Base-by-base conservation (phyloP, 2,113 vertebrate species). In the Oplegnathus fasciatus region DNA sequence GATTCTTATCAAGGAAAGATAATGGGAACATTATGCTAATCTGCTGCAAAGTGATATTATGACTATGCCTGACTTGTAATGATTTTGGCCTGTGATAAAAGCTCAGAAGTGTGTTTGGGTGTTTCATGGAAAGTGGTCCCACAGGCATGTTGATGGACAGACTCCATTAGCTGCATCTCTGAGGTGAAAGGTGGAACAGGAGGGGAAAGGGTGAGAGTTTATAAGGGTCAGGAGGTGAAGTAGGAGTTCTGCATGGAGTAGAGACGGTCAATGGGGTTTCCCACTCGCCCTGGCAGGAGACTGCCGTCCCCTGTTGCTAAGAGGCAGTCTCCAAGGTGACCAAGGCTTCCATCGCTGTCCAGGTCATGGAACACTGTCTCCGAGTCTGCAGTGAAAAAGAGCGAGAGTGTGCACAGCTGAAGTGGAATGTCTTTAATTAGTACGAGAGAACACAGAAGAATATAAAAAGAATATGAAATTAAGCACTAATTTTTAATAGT, bases 201-300 rank as follows among this genome's bases (percentile, higher is more conserved):
- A 87, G 75, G 80, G 82, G 77, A 66, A 80, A 85, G 86, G 90
- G 78, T 90, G 71, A 90, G 82, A 86, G 92, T 93, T 93, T 87
- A 89, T 92, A 73, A 86, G 87, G 95, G 96, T 98, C 97, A 98
- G 93, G 97, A 98, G 57, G 97, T 97, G 95, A 98, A 98, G 94
- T 98, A 98, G 90, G 97, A 98, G 94, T 95, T 97, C 92, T 98
- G 97, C 97, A 98, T 98, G 89, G 97, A 97, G 93, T 98, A 97
- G 73, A 98, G 97, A 55, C 96, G 96, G 91, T 97, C 97, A 1
- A 98, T 97, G 87, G 97, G 97, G 88, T 97, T 97, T 91, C 96
- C 97, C 92, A 97, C 96, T 6, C 96, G 95, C 7, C 96, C 96
- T 22, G 96, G 86, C 88, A 97, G 91, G 61, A 96, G 95, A 76